These are phyloP conservation scores for Temnothorax rugatulus DNA, from an alignment of 2,888 invertebrate genomes.

Conservation along the genomic window DNA sequence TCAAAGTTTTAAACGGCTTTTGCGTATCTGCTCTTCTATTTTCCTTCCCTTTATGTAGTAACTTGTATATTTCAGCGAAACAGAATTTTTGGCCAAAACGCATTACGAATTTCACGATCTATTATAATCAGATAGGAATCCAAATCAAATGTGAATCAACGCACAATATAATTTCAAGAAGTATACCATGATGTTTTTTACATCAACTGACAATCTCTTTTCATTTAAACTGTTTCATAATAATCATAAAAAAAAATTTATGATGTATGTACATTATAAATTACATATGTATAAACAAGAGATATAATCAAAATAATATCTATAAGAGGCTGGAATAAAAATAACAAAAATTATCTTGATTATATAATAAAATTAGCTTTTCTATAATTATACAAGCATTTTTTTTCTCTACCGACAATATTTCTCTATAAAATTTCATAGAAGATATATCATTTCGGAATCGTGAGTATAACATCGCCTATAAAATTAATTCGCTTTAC, in stretches of 20 bases:
- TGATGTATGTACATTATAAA: not conserved
- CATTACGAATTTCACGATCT: not conserved
- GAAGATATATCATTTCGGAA: not conserved
- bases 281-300: not conserved
- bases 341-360: not conserved
- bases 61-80: not conserved
- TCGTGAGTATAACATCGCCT: not conserved
- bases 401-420: not conserved
- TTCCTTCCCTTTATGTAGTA: not conserved
- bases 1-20: not conserved
- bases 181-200: not conserved
- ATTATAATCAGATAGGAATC: not conserved
- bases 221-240: not conserved
- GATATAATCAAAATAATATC: not conserved
- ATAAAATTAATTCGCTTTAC: conserved; percentile 13
- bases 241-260: not conserved
- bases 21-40: not conserved
- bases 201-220: not conserved
- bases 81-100: not conserved
- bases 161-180: not conserved
- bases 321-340: not conserved
- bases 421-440: not conserved
- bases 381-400: not conserved
- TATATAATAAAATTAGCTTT: not conserved
- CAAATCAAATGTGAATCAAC: not conserved